phyloP scores from a whole-genome alignment of 2,888 invertebrate genomes.

The Ectropis crepuscularia region DNA sequence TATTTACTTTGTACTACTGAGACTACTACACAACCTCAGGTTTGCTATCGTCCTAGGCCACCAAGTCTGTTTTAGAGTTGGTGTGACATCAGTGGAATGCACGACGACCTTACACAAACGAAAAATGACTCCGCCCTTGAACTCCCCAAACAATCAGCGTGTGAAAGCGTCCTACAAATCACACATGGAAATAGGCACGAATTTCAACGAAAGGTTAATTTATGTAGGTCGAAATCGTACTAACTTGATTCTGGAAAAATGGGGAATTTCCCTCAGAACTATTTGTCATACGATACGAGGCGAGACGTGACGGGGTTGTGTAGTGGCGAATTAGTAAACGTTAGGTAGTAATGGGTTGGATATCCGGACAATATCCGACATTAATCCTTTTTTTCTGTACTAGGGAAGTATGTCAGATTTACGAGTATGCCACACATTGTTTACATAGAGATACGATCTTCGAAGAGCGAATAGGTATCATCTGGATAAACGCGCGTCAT shows the following conservation, averaged over 20 bases:
- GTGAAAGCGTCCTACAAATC: constrained; percentile 28
- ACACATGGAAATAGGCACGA: constrained; percentile 32
- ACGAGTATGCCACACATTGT: no score
- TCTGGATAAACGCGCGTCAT: no score
- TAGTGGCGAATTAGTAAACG: constrained; percentile 59
- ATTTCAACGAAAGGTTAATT: constrained; percentile 42
- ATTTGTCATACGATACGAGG: constrained; percentile 59
- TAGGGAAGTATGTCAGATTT: no score
- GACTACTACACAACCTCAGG: no score
- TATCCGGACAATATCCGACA: constrained; percentile 13
- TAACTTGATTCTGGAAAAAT: constrained; percentile 45
- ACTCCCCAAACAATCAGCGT: constrained; percentile 21
- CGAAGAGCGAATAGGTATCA: no score
- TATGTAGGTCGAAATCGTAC: constrained; percentile 41
- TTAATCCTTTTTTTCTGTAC: no score
- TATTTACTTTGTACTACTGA: no score
- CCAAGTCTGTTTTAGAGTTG: no score
- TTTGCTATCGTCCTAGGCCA: no score
- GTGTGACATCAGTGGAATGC: no score
- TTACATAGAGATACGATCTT: no score
- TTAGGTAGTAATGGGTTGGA: constrained; percentile 24
- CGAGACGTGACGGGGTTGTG: constrained; percentile 61
- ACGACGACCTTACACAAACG: background rate
- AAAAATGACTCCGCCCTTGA: constrained; percentile 6
- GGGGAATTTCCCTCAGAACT: constrained; percentile 42